Percentiles rank a stretch among this genome's conserved stretches.
Evolutionary conservation across 2,113 vertebrate genomes (phyloP).

Genomic region (Gallinago media): DNA sequence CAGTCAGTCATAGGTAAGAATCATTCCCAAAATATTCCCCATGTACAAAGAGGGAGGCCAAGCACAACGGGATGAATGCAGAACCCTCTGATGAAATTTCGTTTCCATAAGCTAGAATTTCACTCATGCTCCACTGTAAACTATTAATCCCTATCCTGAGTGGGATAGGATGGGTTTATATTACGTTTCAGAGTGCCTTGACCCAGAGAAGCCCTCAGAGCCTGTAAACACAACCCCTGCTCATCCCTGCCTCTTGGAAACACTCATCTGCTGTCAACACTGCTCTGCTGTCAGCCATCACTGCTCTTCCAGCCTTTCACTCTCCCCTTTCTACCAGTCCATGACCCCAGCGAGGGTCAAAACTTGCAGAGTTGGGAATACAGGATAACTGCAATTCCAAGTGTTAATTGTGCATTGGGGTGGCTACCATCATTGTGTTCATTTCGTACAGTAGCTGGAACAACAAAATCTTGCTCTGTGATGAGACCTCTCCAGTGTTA

Average conservation of each 20-base stretch:
- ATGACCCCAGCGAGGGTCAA: background rate
- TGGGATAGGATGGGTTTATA: background rate
- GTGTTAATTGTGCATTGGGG: background rate
- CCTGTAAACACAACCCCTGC: background rate
- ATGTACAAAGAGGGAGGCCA: fast-evolving
- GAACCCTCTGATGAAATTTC: background rate
- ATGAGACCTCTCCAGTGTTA: background rate
- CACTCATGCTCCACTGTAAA: background rate
- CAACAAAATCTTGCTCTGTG: background rate
- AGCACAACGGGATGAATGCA: background rate
- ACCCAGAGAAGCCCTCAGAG: background rate
- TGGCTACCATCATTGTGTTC: background rate
- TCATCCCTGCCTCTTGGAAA: background rate
- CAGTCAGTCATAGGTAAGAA: background rate
- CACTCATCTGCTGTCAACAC: background rate
- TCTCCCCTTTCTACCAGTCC: background rate
- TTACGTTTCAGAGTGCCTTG: background rate
- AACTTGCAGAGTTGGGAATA: background rate
- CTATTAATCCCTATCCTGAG: background rate
- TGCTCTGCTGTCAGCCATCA: background rate
- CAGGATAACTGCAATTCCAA: background rate
- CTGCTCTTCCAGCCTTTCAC: background rate
- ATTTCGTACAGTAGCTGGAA: fast-evolving
- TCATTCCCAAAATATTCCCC: background rate
- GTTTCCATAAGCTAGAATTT: background rate